Evolutionary conservation across 2,888 invertebrate species (phyloP).

Genomic region (Tinea pellionella): DNA sequence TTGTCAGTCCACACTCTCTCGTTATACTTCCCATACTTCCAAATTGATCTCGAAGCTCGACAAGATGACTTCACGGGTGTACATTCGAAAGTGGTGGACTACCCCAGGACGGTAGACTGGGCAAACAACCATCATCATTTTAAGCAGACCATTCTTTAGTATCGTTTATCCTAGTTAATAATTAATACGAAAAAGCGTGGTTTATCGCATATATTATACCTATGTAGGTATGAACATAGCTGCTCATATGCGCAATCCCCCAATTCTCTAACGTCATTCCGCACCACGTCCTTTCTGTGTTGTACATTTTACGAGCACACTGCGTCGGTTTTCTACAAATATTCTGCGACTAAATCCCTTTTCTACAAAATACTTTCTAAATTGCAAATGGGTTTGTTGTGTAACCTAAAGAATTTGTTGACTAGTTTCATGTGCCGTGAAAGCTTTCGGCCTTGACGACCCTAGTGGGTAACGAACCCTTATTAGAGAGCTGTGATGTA

Average conservation of each 20-base stretch:
- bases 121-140: no score
- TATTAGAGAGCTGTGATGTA: not conserved
- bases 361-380: slow-evolving; percentile 1
- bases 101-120: no score
- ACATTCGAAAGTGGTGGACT: no score
- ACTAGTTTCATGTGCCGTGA: not conserved
- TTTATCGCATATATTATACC: no score
- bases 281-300: not conserved
- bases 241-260: no score
- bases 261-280: not conserved
- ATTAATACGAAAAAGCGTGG: no score
- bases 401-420: not conserved
- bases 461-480: not conserved
- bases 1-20: no score
- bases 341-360: not conserved
- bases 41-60: no score
- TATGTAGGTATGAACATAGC: not conserved
- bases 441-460: not conserved
- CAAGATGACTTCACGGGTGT: no score
- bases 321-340: not conserved
- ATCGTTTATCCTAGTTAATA: no score
- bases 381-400: slow-evolving; percentile 2
- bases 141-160: no score
- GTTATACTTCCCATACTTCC: no score
- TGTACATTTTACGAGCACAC: not conserved